Percentiles rank a stretch among this genome's conserved stretches.
These are phyloP conservation scores for Ceriagrion tenellum DNA, from an alignment of 2,888 invertebrate genomes.

Conservation along the genomic window DNA sequence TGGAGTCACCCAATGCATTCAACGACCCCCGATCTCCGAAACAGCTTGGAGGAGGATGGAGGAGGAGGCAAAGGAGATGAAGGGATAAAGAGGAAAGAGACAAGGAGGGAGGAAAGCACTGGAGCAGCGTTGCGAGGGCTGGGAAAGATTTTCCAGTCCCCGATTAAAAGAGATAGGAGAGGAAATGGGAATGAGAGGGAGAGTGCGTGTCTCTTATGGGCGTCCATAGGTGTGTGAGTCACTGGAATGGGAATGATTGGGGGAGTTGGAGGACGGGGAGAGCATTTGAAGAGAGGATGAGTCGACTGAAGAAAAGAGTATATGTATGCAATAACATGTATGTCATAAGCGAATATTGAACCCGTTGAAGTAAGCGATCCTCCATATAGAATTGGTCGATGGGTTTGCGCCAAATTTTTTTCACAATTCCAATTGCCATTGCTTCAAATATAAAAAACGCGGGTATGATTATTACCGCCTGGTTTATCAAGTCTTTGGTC, in stretches of 20 bases:
- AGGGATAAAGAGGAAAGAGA: background rate
- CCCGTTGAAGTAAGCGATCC: too few species aligned
- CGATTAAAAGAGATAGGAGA: slow-evolving; percentile 32
- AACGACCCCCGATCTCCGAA: background rate
- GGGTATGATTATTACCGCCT: too few species aligned
- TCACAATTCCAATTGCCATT: too few species aligned
- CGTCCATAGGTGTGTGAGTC: background rate
- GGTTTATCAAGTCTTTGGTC: too few species aligned
- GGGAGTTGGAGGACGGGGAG: background rate
- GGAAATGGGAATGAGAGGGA: background rate
- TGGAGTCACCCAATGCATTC: background rate
- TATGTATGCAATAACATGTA: too few species aligned
- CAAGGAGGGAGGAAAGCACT: background rate
- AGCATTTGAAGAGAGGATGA: background rate
- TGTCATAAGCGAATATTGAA: too few species aligned
- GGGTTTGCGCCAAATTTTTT: too few species aligned
- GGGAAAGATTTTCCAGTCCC: background rate
- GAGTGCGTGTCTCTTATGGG: background rate
- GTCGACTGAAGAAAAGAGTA: too few species aligned
- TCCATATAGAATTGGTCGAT: too few species aligned
- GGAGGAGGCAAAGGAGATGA: background rate
- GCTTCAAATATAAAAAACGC: too few species aligned
- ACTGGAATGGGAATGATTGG: background rate
- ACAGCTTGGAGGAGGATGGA: background rate
- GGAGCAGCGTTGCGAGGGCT: background rate